A percentile compares a stretch with the other conserved stretches of the same genome.
These are phyloP conservation scores for Brachionus asplanchnoidis DNA, from an alignment of 1,140 invertebrate genomes.

Conservation along the genomic window DNA sequence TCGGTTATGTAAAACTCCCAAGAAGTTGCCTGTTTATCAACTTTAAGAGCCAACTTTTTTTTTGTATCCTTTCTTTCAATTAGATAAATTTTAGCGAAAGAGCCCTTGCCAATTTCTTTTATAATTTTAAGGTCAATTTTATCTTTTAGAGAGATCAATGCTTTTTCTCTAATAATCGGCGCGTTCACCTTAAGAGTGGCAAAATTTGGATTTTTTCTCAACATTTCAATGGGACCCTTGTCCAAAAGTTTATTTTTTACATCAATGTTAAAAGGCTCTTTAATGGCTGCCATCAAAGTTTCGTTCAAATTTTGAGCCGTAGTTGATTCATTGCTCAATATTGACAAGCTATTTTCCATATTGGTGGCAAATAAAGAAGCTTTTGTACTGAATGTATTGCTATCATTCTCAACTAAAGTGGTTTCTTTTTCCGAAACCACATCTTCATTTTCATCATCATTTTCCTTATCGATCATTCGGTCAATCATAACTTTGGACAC, in stretches of 20 bases:
- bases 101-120: slow-evolving; percentile 10
- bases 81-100: slow-evolving; percentile 30
- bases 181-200: neutral
- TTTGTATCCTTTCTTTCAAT: slow-evolving; percentile 1
- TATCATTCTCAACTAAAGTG: neutral
- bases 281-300: slow-evolving; percentile 26
- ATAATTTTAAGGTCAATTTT: neutral
- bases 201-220: slow-evolving; percentile 32
- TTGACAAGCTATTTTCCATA: neutral
- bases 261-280: slow-evolving; percentile 40
- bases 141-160: neutral
- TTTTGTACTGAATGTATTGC: neutral
- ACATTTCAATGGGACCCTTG: neutral
- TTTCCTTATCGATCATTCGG: neutral
- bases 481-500: slow-evolving; percentile 13
- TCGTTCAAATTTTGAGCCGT: slow-evolving; percentile 19
- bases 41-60: slow-evolving; percentile 32
- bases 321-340: neutral
- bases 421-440: neutral
- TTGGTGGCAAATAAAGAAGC: neutral
- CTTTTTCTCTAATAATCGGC: slow-evolving; percentile 10
- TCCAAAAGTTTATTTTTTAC: slow-evolving; percentile 24
- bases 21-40: slow-evolving; percentile 27
- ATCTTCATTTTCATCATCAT: neutral
- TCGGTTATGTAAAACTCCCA: slow-evolving; percentile 40